Conservation (phyloP, 2,797 vertebrate genomes). For the Arnoldichthys spilopterus region DNA sequence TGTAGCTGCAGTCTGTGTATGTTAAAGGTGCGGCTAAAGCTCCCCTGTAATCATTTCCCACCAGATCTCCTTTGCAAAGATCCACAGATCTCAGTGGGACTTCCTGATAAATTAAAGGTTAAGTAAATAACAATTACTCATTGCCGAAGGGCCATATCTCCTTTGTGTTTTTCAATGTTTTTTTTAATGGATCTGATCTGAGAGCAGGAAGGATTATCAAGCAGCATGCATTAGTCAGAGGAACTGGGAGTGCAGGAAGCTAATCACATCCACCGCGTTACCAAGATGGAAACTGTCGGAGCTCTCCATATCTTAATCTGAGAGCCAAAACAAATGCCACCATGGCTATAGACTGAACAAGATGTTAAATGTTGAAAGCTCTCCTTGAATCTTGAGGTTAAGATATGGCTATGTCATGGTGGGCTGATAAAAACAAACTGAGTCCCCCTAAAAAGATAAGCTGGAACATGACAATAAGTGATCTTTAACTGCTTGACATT, state of each 20-base stretch:
- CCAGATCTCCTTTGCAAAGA: not conserved
- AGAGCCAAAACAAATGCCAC: slow-evolving; percentile 70
- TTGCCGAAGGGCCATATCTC: not conserved
- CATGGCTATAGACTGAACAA: slow-evolving; percentile 58
- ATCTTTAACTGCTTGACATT: not conserved
- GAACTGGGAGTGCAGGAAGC: slow-evolving; percentile 56
- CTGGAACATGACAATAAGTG: not conserved
- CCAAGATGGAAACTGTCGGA: slow-evolving; percentile 50
- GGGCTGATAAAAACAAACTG: not conserved
- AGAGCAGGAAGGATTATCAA: slow-evolving; percentile 65
- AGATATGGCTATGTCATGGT: slow-evolving; percentile 56
- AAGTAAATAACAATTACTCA: slow-evolving; percentile 7
- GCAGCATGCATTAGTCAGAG: slow-evolving; percentile 43
- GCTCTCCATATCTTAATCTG: slow-evolving; percentile 63
- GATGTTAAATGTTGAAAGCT: slow-evolving; percentile 37
- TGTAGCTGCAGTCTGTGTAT: not conserved
- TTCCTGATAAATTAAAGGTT: slow-evolving; percentile 13
- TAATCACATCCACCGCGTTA: slow-evolving; percentile 37
- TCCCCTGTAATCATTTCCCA: slow-evolving; percentile 6
- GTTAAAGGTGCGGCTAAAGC: not conserved
- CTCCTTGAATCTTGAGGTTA: slow-evolving; percentile 40
- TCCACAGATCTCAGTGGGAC: not conserved
- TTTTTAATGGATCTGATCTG: slow-evolving; percentile 48
- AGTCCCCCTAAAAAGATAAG: not conserved
- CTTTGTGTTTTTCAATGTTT: slow-evolving; percentile 16